Evolutionary conservation across 2,797 vertebrate genomes (phyloP).

Genomic region (Vultur gryphus): DNA sequence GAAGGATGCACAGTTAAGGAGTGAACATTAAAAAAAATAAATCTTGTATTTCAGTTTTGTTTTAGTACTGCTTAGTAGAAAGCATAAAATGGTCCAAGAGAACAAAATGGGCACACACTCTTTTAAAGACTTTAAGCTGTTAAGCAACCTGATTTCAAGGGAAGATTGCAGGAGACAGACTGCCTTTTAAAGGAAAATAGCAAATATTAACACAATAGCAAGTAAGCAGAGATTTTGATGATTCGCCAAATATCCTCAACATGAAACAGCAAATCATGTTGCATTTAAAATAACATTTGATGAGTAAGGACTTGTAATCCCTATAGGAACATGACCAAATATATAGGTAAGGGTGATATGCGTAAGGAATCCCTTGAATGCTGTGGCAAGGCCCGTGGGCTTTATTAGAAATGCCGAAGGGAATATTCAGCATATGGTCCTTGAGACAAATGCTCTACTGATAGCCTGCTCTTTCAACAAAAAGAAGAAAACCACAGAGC

Average conservation of each 20-base stretch:
- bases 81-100: background rate
- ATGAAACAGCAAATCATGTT: background rate
- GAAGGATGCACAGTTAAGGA: background rate
- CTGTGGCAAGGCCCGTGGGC: background rate
- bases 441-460: background rate
- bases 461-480: background rate
- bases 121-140: background rate
- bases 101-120: background rate
- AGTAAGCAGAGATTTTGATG: background rate
- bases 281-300: background rate
- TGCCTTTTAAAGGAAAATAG: background rate
- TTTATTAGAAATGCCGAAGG: background rate
- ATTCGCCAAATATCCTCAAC: background rate
- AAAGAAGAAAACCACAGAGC: background rate
- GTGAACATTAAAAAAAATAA: background rate
- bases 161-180: background rate
- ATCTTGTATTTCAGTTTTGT: background rate
- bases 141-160: background rate
- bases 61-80: background rate
- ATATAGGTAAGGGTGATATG: background rate
- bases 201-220: background rate
- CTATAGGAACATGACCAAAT: background rate
- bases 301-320: background rate
- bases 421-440: background rate
- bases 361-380: background rate